phyloP scores from a whole-genome alignment of 2,797 vertebrate genomes.

The Botia almorhae region DNA sequence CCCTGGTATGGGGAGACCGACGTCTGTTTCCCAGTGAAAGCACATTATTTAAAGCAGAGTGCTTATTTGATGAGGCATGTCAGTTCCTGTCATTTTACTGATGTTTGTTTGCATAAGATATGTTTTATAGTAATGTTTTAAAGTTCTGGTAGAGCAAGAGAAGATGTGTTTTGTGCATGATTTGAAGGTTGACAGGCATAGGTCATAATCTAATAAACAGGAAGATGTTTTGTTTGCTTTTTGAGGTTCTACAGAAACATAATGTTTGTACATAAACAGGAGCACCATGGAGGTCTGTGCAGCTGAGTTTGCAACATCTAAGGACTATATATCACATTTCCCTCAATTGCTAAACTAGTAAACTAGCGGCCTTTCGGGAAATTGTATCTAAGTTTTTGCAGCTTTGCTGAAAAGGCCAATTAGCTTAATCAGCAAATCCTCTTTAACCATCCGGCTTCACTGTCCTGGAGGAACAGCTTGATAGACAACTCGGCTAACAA shows the following conservation, averaged over 20 bases:
- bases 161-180: background rate
- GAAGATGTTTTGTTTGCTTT: background rate
- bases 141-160: background rate
- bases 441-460: background rate
- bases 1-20: constrained; percentile 7
- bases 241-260: background rate
- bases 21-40: constrained; percentile 7
- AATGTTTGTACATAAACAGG: background rate
- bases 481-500: background rate
- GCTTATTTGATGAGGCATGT: constrained; percentile 37
- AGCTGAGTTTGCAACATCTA: background rate
- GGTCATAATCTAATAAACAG: background rate
- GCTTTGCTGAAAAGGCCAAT: too few relatives aligned
- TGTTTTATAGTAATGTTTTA: constrained; percentile 16
- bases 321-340: background rate
- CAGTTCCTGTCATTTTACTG: constrained; percentile 31
- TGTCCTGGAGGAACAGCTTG: background rate
- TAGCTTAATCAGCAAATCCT: background rate
- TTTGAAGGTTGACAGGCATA: background rate
- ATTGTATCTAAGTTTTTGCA: too few relatives aligned
- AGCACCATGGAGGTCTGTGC: background rate
- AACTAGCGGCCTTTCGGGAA: too few relatives aligned
- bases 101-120: constrained; percentile 36
- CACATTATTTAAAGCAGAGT: constrained; percentile 41
- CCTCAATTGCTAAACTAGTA: too few relatives aligned